phyloP scores from a whole-genome alignment of 2,113 vertebrate species.

The Eulemur macaco region DNA sequence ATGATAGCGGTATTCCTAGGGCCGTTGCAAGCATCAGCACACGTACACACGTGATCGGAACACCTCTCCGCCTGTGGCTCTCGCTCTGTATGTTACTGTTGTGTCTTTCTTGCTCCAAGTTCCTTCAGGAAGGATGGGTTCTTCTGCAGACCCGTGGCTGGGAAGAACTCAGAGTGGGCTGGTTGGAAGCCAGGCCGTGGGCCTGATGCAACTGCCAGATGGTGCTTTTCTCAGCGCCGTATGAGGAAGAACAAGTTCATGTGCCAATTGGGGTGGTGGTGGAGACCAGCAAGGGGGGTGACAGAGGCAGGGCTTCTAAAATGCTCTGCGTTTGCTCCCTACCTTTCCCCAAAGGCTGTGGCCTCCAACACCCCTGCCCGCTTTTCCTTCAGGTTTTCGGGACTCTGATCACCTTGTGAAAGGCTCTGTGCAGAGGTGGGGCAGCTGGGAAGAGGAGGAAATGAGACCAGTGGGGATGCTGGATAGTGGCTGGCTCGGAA shows the following conservation, averaged over 20 bases:
- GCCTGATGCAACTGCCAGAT: slow-evolving; percentile 14
- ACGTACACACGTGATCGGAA: accelerated
- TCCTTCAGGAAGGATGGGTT: neutral
- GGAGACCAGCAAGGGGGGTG: neutral
- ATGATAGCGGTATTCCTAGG: accelerated
- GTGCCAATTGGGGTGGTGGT: neutral
- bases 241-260: slow-evolving; percentile 24
- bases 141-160: neutral
- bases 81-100: accelerated
- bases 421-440: neutral
- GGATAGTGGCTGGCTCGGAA: neutral
- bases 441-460: neutral
- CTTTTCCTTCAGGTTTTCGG: neutral
- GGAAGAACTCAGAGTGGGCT: slow-evolving; percentile 37
- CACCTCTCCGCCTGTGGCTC: accelerated
- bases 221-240: slow-evolving; percentile 29
- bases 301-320: neutral
- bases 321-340: neutral
- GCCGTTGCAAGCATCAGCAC: neutral
- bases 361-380: neutral
- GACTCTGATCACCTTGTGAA: neutral
- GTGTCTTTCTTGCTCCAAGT: neutral
- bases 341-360: neutral
- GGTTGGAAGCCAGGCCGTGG: neutral
- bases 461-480: neutral